Base-by-base conservation (phyloP, 1,140 invertebrate species). In the Drosophila saltans region DNA sequence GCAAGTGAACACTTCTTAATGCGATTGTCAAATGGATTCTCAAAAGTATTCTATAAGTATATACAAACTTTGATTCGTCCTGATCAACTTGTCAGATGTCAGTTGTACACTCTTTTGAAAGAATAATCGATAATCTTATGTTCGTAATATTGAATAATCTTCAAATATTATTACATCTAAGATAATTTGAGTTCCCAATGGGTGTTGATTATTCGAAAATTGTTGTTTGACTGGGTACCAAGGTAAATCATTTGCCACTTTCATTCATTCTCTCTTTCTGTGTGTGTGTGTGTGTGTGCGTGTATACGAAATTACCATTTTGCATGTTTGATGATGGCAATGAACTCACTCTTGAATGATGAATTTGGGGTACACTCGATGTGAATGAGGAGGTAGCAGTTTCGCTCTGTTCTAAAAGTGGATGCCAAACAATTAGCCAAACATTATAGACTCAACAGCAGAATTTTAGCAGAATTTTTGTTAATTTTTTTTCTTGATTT, bases 281-380 rank as follows among this genome's bases (percentile, higher is more conserved):
- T 39, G 10, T 41, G 52, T 69, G 45, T 41, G 52, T 69, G 45
- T 52, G 21, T 45, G 48, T 40, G 10, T 41, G 64, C 59, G 69
- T 48, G 66, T 62, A 61, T 59, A 70, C 57, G 74, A 86, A 86
- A 86, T 88, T 75, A 82, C 82, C 88, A 74, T 67, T 77, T 88
- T 72, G 82, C 82, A 86, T 88, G 82, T 82, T 58, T 26, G 45
- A 48, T 52, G 21, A 70, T 80, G 83, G 76, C 83, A 86, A 86
- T 86, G 83, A 86, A 86, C 83, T 56, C 72, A 39, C 30, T 61
- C 56, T 75, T 60, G 45, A 62, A 57, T 45, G 16, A 30, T 33
- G 26, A 52, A 67, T 67, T 21, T 7, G 7, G 45, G 39, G 9
- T 16, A 48, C 7, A 48, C 21, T 48, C 43, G 8, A 21, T 40